These are phyloP conservation scores for Tricholauxania praeusta DNA, from an alignment of 2,888 invertebrate genomes.

Conservation along the genomic window DNA sequence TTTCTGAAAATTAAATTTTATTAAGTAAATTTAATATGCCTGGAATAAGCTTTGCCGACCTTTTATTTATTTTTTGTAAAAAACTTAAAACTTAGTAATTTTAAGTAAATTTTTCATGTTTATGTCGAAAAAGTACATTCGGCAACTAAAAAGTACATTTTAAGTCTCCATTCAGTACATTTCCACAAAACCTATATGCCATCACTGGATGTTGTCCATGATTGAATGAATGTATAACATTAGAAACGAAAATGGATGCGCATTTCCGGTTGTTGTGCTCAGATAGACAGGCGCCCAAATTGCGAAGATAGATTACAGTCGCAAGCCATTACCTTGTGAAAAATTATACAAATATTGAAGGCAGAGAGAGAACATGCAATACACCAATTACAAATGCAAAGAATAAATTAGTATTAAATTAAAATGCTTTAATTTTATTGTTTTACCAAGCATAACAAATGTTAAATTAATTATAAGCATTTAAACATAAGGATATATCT, in stretches of 20 bases:
- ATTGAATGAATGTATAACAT: slow-evolving; percentile 42
- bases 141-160: too few relatives aligned
- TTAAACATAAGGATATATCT: too few relatives aligned
- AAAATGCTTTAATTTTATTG: slow-evolving; percentile 29
- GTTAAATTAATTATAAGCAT: too few relatives aligned
- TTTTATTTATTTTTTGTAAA: too few relatives aligned
- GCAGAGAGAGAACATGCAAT: neutral
- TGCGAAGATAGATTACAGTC: slow-evolving; percentile 59
- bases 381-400: slow-evolving; percentile 18
- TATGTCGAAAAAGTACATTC: too few relatives aligned
- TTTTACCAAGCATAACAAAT: neutral
- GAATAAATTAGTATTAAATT: slow-evolving; percentile 27
- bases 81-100: too few relatives aligned
- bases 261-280: slow-evolving; percentile 40
- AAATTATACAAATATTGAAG: slow-evolving; percentile 21
- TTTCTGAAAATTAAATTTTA: too few relatives aligned
- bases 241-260: slow-evolving; percentile 42
- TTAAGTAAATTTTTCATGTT: too few relatives aligned
- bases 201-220: neutral
- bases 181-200: too few relatives aligned
- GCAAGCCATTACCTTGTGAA: slow-evolving; percentile 58
- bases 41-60: too few relatives aligned
- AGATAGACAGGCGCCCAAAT: slow-evolving; percentile 45
- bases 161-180: too few relatives aligned
- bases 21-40: too few relatives aligned